A percentile compares a stretch with the other conserved stretches of the same genome.
Evolutionary conservation across 1,140 invertebrate species (phyloP).

Genomic region (Caenorhabditis inopinata): DNA sequence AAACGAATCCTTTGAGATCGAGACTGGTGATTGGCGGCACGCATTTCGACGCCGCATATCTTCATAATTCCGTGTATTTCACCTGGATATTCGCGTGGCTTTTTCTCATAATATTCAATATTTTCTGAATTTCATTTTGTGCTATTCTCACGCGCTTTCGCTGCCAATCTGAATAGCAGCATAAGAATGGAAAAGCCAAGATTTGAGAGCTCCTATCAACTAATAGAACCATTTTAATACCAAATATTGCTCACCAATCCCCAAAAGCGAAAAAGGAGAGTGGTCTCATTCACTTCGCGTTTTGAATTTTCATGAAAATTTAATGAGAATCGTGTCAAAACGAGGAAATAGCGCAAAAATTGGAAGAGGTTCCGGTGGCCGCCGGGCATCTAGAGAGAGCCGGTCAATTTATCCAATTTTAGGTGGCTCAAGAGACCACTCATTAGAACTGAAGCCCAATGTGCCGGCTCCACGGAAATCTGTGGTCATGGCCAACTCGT

Average conservation of each 20-base stretch:
- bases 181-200: too few species aligned
- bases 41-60: slow-evolving; percentile 20
- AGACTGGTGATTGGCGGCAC: not conserved
- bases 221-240: too few species aligned
- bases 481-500: too few species aligned
- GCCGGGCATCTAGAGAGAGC: not conserved
- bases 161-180: too few species aligned
- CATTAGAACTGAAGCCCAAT: too few species aligned
- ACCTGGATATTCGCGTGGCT: not conserved
- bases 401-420: slow-evolving; percentile 22
- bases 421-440: slow-evolving; percentile 23
- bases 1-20: not conserved
- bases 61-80: slow-evolving; percentile 19
- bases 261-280: not conserved
- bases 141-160: too few species aligned
- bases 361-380: not conserved
- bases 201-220: too few species aligned
- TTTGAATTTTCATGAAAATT: slow-evolving; percentile 33
- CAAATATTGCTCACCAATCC: too few species aligned
- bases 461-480: too few species aligned
- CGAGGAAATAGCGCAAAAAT: not conserved
- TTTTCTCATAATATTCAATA: not conserved
- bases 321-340: slow-evolving; percentile 9
- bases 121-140: not conserved
- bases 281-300: not conserved